These are phyloP conservation scores for Megalopta genalis DNA, from an alignment of 1,140 invertebrate species.

Conservation along the genomic window DNA sequence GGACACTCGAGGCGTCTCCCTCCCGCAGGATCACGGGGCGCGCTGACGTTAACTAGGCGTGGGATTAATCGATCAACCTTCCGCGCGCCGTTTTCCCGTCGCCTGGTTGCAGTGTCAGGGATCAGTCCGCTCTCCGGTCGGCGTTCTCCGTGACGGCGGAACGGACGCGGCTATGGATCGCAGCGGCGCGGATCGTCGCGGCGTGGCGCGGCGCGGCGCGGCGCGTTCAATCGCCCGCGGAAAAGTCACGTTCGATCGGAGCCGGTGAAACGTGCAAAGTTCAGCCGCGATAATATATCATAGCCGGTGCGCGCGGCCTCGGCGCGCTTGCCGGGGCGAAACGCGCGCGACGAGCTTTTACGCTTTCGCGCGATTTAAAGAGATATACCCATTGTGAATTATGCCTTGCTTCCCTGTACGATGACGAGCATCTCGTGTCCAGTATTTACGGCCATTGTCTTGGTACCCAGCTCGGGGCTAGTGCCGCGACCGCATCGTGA, in stretches of 20 bases:
- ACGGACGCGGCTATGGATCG: too few relatives aligned
- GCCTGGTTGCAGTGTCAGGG: not conserved
- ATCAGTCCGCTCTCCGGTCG: not conserved
- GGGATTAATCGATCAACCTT: slow-evolving; percentile 44
- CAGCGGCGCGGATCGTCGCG: too few relatives aligned
- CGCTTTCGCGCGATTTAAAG: slow-evolving; percentile 67
- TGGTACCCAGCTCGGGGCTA: slow-evolving; percentile 52
- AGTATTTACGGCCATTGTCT: slow-evolving; percentile 67
- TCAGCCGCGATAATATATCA: slow-evolving; percentile 59
- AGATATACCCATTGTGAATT: slow-evolving; percentile 67
- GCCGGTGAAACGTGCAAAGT: slow-evolving; percentile 62
- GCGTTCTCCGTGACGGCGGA: too few relatives aligned
- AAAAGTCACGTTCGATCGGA: slow-evolving; percentile 63
- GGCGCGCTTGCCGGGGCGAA: not conserved
- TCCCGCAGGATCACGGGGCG: slow-evolving; percentile 27
- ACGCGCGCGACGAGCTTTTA: slow-evolving; percentile 59
- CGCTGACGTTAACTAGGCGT: slow-evolving; percentile 30
- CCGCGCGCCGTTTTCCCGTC: not conserved
- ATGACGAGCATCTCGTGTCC: slow-evolving; percentile 66
- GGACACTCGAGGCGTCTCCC: slow-evolving; percentile 19
- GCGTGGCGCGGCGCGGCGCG: not conserved
- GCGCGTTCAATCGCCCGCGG: slow-evolving; percentile 36
- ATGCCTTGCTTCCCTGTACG: slow-evolving; percentile 63
- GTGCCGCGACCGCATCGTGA: slow-evolving; percentile 58
- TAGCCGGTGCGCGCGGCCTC: slow-evolving; percentile 28